phyloP scores from a whole-genome alignment of 2,888 invertebrate genomes.

The Malthinus seriepunctatus region DNA sequence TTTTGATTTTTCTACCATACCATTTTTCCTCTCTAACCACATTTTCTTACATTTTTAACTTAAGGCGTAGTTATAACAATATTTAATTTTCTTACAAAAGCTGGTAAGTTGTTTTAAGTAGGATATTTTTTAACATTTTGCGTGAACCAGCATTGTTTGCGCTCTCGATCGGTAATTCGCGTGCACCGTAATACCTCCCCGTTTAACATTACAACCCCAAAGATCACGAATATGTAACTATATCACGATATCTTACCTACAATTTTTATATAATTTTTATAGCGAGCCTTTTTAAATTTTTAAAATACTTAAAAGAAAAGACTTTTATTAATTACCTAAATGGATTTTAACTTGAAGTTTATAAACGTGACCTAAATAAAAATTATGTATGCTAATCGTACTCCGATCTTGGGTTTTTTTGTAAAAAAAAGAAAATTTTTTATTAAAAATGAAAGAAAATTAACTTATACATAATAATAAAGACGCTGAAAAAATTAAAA shows the following conservation, averaged over 20 bases:
- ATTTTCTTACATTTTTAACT: too few relatives aligned
- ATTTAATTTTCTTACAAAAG: constrained; percentile 48
- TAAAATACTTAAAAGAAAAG: constrained; percentile 7
- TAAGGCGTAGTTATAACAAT: constrained; percentile 10
- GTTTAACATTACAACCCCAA: constrained; percentile 55
- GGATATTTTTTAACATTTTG: constrained; percentile 50
- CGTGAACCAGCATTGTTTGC: constrained; percentile 57
- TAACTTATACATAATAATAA: too few relatives aligned
- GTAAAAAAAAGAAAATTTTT: too few relatives aligned
- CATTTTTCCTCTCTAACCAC: too few relatives aligned
- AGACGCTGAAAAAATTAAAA: too few relatives aligned
- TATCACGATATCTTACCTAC: constrained; percentile 49
- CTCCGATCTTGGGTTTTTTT: too few relatives aligned
- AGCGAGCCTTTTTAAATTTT: constrained; percentile 21
- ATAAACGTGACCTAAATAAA: not conserved
- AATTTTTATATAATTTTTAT: constrained; percentile 32
- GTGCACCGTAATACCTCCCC: constrained; percentile 54
- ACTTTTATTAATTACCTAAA: constrained; percentile 8
- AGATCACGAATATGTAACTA: constrained; percentile 50
- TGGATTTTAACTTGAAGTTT: not conserved
- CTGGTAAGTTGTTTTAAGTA: constrained; percentile 53
- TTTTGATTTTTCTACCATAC: too few relatives aligned
- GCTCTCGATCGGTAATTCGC: constrained; percentile 56
- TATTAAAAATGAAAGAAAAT: too few relatives aligned
- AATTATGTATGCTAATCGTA: too few relatives aligned